A percentile compares a stretch with the other conserved stretches of the same genome.
These are phyloP conservation scores for Drosophila azteca DNA, from an alignment of 1,140 invertebrate genomes.

Conservation along the genomic window DNA sequence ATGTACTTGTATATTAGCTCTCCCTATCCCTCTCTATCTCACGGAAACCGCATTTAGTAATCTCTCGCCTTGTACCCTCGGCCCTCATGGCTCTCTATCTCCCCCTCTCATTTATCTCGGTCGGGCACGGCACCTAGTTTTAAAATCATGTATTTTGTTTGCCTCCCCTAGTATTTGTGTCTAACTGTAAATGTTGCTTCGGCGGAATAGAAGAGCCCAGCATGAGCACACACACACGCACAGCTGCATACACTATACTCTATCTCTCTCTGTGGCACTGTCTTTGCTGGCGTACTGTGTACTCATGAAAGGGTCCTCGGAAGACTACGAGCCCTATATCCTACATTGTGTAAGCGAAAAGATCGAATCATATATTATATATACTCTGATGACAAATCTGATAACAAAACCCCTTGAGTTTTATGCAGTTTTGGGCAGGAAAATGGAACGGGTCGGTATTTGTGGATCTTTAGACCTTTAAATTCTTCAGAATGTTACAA, in stretches of 20 bases:
- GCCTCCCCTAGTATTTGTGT: conserved; percentile 14
- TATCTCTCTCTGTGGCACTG: too few species aligned
- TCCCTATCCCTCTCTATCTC: neutral
- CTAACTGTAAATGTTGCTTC: conserved; percentile 5
- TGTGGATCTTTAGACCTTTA: too few species aligned
- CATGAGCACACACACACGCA: neutral
- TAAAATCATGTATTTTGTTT: conserved; percentile 30
- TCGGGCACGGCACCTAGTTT: conserved; percentile 21
- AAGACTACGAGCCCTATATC: too few species aligned
- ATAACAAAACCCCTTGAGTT: neutral
- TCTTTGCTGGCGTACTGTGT: too few species aligned
- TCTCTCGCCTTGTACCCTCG: neutral
- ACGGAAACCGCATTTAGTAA: conserved; percentile 11
- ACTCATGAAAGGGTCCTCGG: too few species aligned
- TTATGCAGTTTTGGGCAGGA: neutral
- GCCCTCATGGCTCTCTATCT: neutral
- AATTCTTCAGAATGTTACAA: too few species aligned
- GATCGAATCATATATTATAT: conserved; percentile 43
- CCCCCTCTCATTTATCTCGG: conserved; percentile 16
- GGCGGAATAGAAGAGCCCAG: too few species aligned
- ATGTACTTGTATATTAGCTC: conserved; percentile 25
- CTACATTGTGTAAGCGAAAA: conserved; percentile 28
- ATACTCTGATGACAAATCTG: conserved; percentile 24
- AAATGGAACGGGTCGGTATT: too few species aligned
- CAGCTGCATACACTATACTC: too few species aligned